A percentile compares a stretch with the other conserved stretches of the same genome.
These are phyloP conservation scores for Alethe castanea DNA, from an alignment of 2,113 vertebrate species.

Conservation along the genomic window DNA sequence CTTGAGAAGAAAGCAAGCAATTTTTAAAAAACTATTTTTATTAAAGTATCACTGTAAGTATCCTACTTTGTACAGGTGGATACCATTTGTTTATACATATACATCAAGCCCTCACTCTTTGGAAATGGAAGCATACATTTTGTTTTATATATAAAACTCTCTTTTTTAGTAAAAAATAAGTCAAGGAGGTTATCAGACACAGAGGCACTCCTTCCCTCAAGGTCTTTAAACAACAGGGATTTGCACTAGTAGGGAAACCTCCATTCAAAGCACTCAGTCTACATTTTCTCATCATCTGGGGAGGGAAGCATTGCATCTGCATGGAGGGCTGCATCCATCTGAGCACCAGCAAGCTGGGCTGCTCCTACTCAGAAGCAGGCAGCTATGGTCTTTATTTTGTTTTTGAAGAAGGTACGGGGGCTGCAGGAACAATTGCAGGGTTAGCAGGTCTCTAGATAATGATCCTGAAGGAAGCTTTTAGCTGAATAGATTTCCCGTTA, in stretches of 20 bases:
- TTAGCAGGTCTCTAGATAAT: neutral
- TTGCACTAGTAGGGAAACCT: neutral
- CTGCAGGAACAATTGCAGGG: neutral
- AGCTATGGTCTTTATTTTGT: neutral
- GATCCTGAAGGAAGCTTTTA: constrained; percentile 39
- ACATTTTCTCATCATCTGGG: neutral
- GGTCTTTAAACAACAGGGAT: neutral
- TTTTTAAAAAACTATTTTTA: neutral
- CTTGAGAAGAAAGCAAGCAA: neutral
- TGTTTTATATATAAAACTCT: neutral
- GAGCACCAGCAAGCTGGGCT: neutral
- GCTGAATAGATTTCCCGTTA: constrained; percentile 6
- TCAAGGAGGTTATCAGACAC: neutral
- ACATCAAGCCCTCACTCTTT: neutral
- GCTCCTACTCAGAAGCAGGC: neutral
- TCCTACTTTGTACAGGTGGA: neutral
- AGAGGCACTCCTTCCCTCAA: neutral
- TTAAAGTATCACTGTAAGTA: neutral
- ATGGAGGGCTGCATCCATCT: neutral
- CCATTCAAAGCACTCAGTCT: fast-evolving
- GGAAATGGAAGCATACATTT: neutral
- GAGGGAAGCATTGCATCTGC: neutral
- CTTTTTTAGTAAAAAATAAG: neutral
- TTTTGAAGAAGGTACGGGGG: neutral
- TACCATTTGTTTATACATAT: neutral